Evolutionary conservation across 2,888 invertebrate genomes (phyloP).

Genomic region (Plemyria rubiginata): DNA sequence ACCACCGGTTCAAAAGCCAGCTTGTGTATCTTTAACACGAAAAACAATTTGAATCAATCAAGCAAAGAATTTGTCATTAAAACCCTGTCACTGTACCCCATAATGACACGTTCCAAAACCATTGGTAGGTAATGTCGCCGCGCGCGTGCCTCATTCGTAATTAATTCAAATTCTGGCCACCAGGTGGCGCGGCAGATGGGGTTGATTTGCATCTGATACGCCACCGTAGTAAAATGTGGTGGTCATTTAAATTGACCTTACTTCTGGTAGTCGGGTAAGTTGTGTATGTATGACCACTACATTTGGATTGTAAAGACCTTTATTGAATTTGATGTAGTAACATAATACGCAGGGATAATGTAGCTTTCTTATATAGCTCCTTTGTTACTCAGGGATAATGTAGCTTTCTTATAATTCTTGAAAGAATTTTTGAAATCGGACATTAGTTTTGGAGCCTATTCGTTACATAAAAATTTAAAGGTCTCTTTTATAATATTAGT

Average conservation of each 20-base stretch:
- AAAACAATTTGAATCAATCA: slow-evolving; percentile 33
- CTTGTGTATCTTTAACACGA: too few relatives aligned
- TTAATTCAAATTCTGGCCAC: slow-evolving; percentile 71
- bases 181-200: slow-evolving; percentile 81
- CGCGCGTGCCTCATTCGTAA: slow-evolving; percentile 67
- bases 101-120: slow-evolving; percentile 35
- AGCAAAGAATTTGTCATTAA: slow-evolving; percentile 25
- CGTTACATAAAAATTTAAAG: too few relatives aligned
- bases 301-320: not conserved
- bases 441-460: too few relatives aligned
- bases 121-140: slow-evolving; percentile 32
- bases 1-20: too few relatives aligned
- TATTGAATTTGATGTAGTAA: too few relatives aligned
- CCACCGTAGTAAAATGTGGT: slow-evolving; percentile 11
- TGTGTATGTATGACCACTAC: not conserved
- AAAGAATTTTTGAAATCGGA: too few relatives aligned
- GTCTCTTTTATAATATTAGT: too few relatives aligned
- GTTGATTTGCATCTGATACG: slow-evolving; percentile 61
- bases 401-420: too few relatives aligned
- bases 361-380: too few relatives aligned
- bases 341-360: too few relatives aligned
- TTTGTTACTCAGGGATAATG: too few relatives aligned
- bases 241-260: slow-evolving; percentile 32
- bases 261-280: not conserved
- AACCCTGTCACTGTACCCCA: slow-evolving; percentile 20